Evolutionary conservation across 23 tunicate genomes (phyloP).

Genomic region (Trididemnum clinides): DNA sequence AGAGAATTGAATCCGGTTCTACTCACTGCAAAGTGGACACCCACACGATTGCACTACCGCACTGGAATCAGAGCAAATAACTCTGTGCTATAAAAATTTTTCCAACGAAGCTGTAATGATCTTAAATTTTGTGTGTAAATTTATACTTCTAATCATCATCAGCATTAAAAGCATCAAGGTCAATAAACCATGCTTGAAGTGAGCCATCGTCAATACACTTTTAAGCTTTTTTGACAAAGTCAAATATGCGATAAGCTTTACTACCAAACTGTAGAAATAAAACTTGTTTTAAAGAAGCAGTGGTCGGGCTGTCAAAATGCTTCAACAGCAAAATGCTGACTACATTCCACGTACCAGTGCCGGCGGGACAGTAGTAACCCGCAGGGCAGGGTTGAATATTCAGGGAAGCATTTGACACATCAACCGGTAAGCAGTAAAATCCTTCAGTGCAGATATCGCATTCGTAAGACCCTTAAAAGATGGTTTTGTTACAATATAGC

Average conservation of each 20-base stretch:
- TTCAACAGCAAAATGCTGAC: neutral
- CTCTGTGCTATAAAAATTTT: no score
- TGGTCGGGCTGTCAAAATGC: neutral
- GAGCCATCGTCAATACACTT: neutral
- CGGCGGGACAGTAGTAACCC: constrained; percentile 88
- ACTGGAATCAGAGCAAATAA: no score
- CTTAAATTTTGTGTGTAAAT: no score
- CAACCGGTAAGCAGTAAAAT: constrained; percentile 85
- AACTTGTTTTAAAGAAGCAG: neutral
- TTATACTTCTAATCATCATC: no score
- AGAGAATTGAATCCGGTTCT: no score
- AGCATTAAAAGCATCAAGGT: no score
- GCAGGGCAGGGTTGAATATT: constrained; percentile 81
- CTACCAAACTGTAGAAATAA: neutral
- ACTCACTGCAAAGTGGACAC: no score
- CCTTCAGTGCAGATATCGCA: constrained; percentile 82
- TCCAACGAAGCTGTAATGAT: no score
- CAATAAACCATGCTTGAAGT: no score
- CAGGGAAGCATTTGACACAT: constrained; percentile 31
- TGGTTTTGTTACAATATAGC: no score
- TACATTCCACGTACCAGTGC: constrained; percentile 59
- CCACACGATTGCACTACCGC: no score
- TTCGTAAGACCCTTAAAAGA: no score
- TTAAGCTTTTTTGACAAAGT: neutral
- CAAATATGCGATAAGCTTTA: neutral